Percentiles rank a stretch among this genome's conserved stretches.
Evolutionary conservation across 2,113 vertebrate species (phyloP).

Genomic region (Holacanthus passer): DNA sequence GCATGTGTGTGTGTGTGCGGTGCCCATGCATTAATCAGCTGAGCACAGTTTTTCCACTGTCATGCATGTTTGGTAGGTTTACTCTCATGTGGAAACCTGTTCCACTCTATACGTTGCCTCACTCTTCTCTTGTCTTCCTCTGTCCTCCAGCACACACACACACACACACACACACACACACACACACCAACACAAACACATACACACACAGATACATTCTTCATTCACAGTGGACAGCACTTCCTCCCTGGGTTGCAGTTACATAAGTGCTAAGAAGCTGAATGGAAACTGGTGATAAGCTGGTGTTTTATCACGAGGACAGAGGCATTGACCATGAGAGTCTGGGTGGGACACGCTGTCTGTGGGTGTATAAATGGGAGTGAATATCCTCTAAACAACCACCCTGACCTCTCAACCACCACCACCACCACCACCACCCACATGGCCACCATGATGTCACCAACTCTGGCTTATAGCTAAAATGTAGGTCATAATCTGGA

Average conservation of each 20-base stretch:
- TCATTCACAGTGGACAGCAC: conserved; percentile 69
- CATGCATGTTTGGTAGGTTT: conserved; percentile 67
- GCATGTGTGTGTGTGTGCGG: conserved; percentile 36
- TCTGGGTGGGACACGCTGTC: conserved; percentile 56
- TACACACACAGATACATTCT: conserved; percentile 58
- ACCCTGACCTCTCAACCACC: conserved; percentile 7
- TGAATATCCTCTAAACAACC: conserved; percentile 34
- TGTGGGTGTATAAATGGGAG: conserved; percentile 22
- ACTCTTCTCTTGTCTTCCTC: conserved; percentile 8
- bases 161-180: conserved; percentile 40
- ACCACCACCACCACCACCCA: conserved; percentile 31
- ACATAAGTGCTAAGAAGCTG: conserved; percentile 66
- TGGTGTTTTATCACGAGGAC: conserved; percentile 68
- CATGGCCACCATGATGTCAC: conserved; percentile 54
- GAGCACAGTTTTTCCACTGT: conserved; percentile 81
- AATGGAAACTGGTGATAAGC: conserved; percentile 81
- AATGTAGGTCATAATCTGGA: conserved; percentile 49
- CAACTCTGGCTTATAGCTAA: conserved; percentile 14
- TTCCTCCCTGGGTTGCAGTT: conserved; percentile 68
- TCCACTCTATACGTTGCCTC: conserved; percentile 55
- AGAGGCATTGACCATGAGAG: conserved; percentile 68
- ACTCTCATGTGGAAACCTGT: conserved; percentile 78
- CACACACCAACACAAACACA: conserved; percentile 48
- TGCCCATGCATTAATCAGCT: conserved; percentile 76
- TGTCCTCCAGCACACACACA: conserved; percentile 5